phyloP scores from a whole-genome alignment of 2,113 vertebrate genomes.

The Baryphthengus martii region DNA sequence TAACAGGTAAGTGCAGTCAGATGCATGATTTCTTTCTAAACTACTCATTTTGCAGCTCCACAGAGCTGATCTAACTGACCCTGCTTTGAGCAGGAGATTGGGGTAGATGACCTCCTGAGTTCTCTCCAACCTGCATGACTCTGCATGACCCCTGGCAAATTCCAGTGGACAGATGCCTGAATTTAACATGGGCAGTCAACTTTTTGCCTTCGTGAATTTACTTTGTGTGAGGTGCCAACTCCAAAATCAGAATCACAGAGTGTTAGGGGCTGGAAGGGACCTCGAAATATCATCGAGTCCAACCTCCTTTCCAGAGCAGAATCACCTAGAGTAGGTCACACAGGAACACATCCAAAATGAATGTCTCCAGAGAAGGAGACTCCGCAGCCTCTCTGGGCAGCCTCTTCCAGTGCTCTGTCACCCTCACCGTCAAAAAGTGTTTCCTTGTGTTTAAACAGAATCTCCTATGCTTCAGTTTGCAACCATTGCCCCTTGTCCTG shows the following conservation, averaged over 20 bases:
- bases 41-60: neutral
- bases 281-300: too few species aligned
- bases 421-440: too few species aligned
- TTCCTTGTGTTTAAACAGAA: too few species aligned
- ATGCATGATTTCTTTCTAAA: neutral
- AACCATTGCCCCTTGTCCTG: too few species aligned
- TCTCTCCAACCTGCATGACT: neutral
- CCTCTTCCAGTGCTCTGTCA: too few species aligned
- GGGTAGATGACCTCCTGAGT: neutral
- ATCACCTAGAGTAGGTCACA: too few species aligned
- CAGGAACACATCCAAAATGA: too few species aligned
- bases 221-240: neutral
- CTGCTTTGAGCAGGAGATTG: neutral
- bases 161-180: neutral
- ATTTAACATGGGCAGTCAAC: neutral
- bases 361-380: too few species aligned
- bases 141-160: neutral
- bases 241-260: neutral
- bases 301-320: too few species aligned
- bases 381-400: too few species aligned
- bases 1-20: constrained; percentile 62
- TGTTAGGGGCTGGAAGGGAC: too few species aligned
- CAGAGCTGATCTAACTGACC: neutral
- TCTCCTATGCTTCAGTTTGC: too few species aligned
- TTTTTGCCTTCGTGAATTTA: neutral